Conservation (phyloP, 2,888 invertebrate species). For the Tortrix viridana region DNA sequence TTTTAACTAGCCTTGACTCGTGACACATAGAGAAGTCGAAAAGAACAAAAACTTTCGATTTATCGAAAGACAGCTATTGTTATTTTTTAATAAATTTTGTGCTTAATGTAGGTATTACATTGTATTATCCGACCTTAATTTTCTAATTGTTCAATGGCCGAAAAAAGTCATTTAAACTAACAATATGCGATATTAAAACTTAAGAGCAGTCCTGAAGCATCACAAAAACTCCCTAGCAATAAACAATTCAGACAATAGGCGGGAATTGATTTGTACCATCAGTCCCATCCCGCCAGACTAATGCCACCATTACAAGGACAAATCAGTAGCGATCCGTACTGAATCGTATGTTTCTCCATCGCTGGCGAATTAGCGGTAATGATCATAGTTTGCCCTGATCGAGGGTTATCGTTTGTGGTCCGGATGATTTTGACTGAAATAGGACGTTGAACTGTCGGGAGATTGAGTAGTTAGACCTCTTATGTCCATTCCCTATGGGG, state of each 20-base stretch:
- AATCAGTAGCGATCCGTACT: constrained; percentile 51
- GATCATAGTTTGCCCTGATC: constrained; percentile 46
- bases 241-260: constrained; percentile 46
- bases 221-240: constrained; percentile 33
- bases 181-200: too few relatives aligned
- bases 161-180: too few relatives aligned
- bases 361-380: constrained; percentile 58
- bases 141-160: too few relatives aligned
- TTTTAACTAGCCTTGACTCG: too few relatives aligned
- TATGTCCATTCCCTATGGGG: too few relatives aligned
- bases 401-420: constrained; percentile 34
- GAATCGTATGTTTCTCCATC: constrained; percentile 57
- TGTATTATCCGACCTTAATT: too few relatives aligned
- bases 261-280: constrained; percentile 47
- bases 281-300: constrained; percentile 42
- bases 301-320: constrained; percentile 59
- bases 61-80: too few relatives aligned
- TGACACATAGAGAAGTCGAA: too few relatives aligned
- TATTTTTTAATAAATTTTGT: too few relatives aligned
- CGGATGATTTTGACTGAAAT: constrained; percentile 2
- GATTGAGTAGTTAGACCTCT: too few relatives aligned
- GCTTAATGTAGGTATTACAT: too few relatives aligned
- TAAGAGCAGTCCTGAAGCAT: not conserved
- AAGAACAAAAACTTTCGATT: too few relatives aligned
- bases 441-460: not conserved